Percentiles rank a stretch among this genome's conserved stretches.
These are phyloP conservation scores for Alcis repandata DNA, from an alignment of 2,888 invertebrate genomes.

Conservation along the genomic window DNA sequence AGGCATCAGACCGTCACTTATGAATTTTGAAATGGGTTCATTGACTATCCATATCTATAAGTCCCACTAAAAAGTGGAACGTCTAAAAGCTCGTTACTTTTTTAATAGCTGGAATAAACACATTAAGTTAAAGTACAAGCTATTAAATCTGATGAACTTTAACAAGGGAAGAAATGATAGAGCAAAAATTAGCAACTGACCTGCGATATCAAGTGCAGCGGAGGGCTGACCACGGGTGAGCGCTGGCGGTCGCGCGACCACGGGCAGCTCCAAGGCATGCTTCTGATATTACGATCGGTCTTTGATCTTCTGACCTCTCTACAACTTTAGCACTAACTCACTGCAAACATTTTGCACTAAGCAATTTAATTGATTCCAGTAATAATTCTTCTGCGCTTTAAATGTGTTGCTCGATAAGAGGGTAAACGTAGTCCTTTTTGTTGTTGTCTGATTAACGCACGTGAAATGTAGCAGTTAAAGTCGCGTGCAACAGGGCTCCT, in stretches of 20 bases:
- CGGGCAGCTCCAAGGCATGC: conserved; percentile 81
- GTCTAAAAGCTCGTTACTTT: conserved; percentile 21
- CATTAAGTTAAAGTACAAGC: conserved; percentile 20
- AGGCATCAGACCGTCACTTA: conserved; percentile 56
- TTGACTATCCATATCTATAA: conserved; percentile 61
- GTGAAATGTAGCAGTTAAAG: conserved; percentile 27
- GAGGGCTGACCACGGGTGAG: conserved; percentile 69
- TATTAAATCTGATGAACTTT: conserved; percentile 14
- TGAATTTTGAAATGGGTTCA: conserved; percentile 60
- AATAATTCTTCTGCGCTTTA: not conserved
- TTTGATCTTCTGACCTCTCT: conserved; percentile 61
- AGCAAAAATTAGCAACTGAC: conserved; percentile 58
- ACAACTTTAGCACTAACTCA: conserved; percentile 52
- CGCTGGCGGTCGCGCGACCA: conserved; percentile 78
- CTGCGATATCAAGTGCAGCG: conserved; percentile 70
- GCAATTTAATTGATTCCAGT: conserved; percentile 2
- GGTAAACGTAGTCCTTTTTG: conserved; percentile 19
- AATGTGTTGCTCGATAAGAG: not conserved
- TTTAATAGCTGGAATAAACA: conserved; percentile 21
- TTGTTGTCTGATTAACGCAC: conserved; percentile 33
- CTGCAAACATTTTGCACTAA: conserved; percentile 16
- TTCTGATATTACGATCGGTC: conserved; percentile 53
- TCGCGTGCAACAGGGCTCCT: conserved; percentile 64
- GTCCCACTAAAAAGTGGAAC: conserved; percentile 51
- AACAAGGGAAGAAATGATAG: conserved; percentile 12